Evolutionary conservation across 2,797 vertebrate genomes (phyloP), one percentile per base, ranked within the genome.

Genomic region (Neoniphon sammara): DNA sequence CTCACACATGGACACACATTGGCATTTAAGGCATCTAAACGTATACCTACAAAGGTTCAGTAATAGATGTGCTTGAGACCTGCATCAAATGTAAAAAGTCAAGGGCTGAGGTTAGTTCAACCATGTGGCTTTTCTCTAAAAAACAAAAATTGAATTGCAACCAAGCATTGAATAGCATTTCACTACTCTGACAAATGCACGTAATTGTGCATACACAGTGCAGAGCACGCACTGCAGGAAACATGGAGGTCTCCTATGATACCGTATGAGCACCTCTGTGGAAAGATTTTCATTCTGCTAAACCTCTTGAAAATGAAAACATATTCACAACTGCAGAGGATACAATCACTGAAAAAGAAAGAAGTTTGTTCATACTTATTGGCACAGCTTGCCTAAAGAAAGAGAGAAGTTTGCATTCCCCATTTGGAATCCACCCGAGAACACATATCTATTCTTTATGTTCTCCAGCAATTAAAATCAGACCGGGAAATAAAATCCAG

Each of bases 391-490:
- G 65, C 56, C 60, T 70, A 75, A 83, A 66, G 82, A 85, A 87
- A 88, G 66, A 62, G 78, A 85, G 82, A 81, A 84, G 73, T 83
- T 85, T 71, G 82, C 85, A 86, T 90, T 91, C 87, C 78, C 59
- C 53, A 17, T 78, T 75, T 81, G 81, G 73, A 88, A 80, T 80
- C 78, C 75, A 86, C 73, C 82, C 68, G 63, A 77, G 82, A 85
- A 73, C 73, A 77, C 56, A 39, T 81, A 82, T 82, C 73, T 78
- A 86, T 88, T 69, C 79, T 84, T 90, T 86, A 89, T 84, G 71
- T 71, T 85, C 82, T 68, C 62, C 65, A 77, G 75, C 75, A 65
- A 82, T 83, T 86, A 82, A 87, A 85, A 79, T 79, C 72, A 76
- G 68, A 77, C 64, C 18, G 75, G 60, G 73, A 84, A 85, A 91